Evolutionary conservation across 2,797 vertebrate species (phyloP), one percentile per base, ranked within the genome.

Genomic region (Macropus fuliginosus): DNA sequence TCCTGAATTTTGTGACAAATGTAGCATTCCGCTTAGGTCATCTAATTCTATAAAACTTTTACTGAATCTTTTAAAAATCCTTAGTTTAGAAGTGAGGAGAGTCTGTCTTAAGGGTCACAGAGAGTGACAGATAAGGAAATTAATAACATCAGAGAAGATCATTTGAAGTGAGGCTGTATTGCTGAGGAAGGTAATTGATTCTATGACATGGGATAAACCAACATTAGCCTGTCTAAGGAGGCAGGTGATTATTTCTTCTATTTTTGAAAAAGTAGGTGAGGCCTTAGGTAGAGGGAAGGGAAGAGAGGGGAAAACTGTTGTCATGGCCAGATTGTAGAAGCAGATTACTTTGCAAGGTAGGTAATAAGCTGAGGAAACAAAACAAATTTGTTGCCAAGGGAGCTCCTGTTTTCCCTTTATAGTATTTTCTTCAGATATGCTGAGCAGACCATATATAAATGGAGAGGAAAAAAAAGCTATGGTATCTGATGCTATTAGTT

Each of bases 31-130:
- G 12, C 24, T 27, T 87, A 87, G 74, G 74, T 50, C 21, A 50
- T 87, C 24, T 87, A 87, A 87, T 50, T 87, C 40, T 87, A 28
- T 50, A 87, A 87, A 87, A 50, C 74, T 87, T 24, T 46, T 27
- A 50, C 24, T 27, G 74, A 87, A 27, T 50, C 74, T 93, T 93
- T 97, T 95, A 87, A 81, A 74, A 90, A 92, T 50, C 81, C 91
- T 95, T 91, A 96, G 34, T 92, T 96, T 96, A 92, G 40, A 96
- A 95, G 92, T 92, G 55, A 93, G 59, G 59, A 66, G 91, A 59
- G 87, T 40, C 91, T 91, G 92, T 52, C 11, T 50, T 92, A 74
- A 91, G 14, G 56, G 11, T 94, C 95, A 92, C 57, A 3, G 46
- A 91, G 55, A 96, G 50, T 89, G 54, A 18, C 40, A n/a, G 59